phyloP scores from a whole-genome alignment of 2,113 vertebrate species.

The Podiceps cristatus region DNA sequence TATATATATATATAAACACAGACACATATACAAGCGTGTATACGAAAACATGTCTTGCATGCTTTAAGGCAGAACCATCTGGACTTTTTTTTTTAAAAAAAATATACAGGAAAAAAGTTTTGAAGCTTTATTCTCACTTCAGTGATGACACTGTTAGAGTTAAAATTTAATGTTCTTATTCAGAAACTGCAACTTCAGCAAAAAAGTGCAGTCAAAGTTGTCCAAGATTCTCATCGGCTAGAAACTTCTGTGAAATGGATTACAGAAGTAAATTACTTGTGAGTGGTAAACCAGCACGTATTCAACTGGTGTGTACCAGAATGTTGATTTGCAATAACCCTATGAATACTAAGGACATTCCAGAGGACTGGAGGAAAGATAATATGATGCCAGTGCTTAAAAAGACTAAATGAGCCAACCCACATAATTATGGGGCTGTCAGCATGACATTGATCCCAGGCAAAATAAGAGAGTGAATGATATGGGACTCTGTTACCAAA shows the following conservation, averaged over 20 bases:
- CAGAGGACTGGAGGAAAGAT: not conserved
- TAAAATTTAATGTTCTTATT: not conserved
- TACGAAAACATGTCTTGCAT: not conserved
- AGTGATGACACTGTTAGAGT: not conserved
- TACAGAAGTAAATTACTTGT: not conserved
- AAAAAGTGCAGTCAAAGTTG: not conserved
- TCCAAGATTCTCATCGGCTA: not conserved
- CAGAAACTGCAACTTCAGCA: not conserved
- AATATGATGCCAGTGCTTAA: not conserved
- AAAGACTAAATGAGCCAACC: not conserved
- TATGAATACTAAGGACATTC: conserved; percentile 1
- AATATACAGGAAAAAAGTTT: not conserved
- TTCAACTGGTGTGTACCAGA: not conserved
- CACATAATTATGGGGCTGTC: conserved; percentile 42
- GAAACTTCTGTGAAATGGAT: not conserved
- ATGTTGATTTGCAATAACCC: not conserved
- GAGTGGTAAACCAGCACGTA: not conserved
- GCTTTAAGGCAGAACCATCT: not conserved
- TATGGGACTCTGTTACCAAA: conserved; percentile 1
- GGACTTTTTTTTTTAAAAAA: not conserved
- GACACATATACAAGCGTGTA: not conserved
- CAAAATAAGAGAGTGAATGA: conserved; percentile 20
- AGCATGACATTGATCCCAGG: not conserved
- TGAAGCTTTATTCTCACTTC: not conserved
- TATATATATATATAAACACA: not conserved